Evolutionary conservation across 2,113 vertebrate genomes (phyloP), one percentile per base, ranked within the genome.

Genomic region (Rana temporaria): DNA sequence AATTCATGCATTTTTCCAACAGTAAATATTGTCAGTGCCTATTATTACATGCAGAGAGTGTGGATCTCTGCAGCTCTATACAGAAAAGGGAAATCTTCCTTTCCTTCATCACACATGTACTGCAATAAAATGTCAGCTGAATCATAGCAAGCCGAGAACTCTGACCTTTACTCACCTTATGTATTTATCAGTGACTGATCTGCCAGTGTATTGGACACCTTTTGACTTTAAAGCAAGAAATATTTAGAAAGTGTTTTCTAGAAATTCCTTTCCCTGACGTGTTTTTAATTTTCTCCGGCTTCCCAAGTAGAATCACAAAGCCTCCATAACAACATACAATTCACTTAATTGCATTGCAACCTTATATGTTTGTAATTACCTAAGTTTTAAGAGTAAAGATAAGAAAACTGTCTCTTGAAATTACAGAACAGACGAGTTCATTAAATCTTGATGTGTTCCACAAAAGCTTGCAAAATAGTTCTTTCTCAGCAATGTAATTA

Each of bases 401-500:
- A 34, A 59, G 48, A 38, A 69, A 79, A 69, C 77, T 69, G 68
- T 79, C 65, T 79, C 77, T 79, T 38, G 53, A 57, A 68, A 79
- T 79, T 38, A 68, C 30, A 59, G 60, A 66, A 72, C 24, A 73
- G 32, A 48, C 52, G 26, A 66, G 62, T 65, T 82, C 60, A 73
- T 82, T 82, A 72, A 66, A 75, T 82, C 19, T 53, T 48, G 70
- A 48, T 59, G 48, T 20, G n/a, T 57, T 57, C 70, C 74, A 75
- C 80, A 82, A 74, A 69, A 82, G 60, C 22, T 19, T 32, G 26
- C 19, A 56, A 17, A 75, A 74, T 66, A 55, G 70, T 72, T 57
- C 66, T 65, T 53, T 73, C 34, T 65, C 68, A 73, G 42, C 79
- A 81, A 53, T 74, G 62, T 82, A 82, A 82, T 82, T 82, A 82